Percentiles rank a stretch among this genome's conserved stretches.
phyloP scores from a whole-genome alignment of 2,888 invertebrate species.

The Athalia rosae region DNA sequence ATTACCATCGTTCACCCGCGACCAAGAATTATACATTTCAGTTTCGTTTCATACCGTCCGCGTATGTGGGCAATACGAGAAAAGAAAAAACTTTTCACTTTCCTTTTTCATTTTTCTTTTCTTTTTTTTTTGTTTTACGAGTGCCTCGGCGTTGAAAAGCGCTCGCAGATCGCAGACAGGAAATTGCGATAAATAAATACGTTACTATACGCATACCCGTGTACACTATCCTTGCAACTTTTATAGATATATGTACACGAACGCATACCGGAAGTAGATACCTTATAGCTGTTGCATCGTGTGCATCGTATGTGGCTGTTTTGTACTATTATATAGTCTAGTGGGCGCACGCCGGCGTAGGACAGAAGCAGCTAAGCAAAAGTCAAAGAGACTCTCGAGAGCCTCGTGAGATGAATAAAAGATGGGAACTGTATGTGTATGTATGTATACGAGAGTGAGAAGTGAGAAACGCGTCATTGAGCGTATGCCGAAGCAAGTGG shows the following conservation, averaged over 20 bases:
- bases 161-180: slow-evolving; percentile 62
- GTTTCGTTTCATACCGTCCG: too few species aligned
- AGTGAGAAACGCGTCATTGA: slow-evolving; percentile 35
- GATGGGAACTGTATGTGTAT: slow-evolving; percentile 56
- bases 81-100: too few species aligned
- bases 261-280: slow-evolving; percentile 61
- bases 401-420: slow-evolving; percentile 64
- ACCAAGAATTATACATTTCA: too few species aligned
- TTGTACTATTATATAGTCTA: too few species aligned
- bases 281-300: slow-evolving; percentile 52
- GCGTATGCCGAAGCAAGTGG: slow-evolving; percentile 1
- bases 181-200: slow-evolving; percentile 59
- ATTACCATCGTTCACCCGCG: not conserved
- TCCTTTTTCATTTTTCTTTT: too few species aligned
- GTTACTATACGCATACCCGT: too few species aligned
- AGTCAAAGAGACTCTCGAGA: slow-evolving; percentile 7
- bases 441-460: slow-evolving; percentile 43
- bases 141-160: not conserved
- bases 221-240: slow-evolving; percentile 50
- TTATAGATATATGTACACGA: slow-evolving; percentile 59
- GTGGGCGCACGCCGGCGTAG: slow-evolving; percentile 37
- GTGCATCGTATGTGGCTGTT: too few species aligned
- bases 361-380: slow-evolving; percentile 33
- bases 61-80: too few species aligned
- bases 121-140: not conserved